Conservation (phyloP, 2,113 vertebrate genomes). For the Cathartes aura region DNA sequence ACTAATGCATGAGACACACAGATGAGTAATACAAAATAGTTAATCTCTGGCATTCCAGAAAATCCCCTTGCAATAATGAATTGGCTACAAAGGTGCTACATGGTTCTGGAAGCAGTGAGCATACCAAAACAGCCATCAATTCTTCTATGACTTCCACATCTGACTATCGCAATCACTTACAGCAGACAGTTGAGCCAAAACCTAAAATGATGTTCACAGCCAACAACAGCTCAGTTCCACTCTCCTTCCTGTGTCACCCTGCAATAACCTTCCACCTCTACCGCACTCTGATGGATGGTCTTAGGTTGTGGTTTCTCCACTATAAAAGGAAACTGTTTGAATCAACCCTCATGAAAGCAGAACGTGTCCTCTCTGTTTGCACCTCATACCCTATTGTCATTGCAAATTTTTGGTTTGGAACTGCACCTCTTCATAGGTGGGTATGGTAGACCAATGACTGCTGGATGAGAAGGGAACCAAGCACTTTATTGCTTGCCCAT, state of each 20-base stretch:
- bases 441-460: not conserved
- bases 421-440: not conserved
- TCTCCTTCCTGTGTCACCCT: not conserved
- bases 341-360: not conserved
- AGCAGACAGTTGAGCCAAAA: not conserved
- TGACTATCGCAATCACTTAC: not conserved
- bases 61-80: not conserved
- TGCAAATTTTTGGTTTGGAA: not conserved
- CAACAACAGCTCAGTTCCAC: not conserved
- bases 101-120: not conserved
- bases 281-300: rapidly evolving
- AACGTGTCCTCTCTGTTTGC: not conserved
- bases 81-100: not conserved
- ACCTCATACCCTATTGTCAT: not conserved
- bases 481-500: not conserved
- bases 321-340: not conserved
- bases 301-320: not conserved
- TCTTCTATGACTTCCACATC: not conserved
- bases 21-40: not conserved
- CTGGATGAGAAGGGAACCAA: not conserved
- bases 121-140: not conserved
- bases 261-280: not conserved
- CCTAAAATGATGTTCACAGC: not conserved
- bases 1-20: not conserved
- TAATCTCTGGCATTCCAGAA: not conserved